Evolutionary conservation across 2,797 vertebrate species (phyloP).

Genomic region (Spea hammondii): DNA sequence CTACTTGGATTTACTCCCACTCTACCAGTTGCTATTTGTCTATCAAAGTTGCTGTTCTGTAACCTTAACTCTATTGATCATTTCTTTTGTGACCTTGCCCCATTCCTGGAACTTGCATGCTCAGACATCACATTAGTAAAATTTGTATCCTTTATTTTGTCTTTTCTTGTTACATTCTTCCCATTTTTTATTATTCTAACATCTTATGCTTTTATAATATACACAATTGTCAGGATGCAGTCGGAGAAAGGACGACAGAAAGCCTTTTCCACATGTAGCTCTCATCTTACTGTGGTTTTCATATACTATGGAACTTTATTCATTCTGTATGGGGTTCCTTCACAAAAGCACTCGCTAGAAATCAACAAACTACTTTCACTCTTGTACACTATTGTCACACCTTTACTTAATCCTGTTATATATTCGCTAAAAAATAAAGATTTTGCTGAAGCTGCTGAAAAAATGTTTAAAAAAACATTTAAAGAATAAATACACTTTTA

Average conservation of each 20-base stretch:
- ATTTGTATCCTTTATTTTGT: slow-evolving; percentile 7
- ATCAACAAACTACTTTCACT: slow-evolving; percentile 24
- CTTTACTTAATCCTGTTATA: slow-evolving; percentile 25
- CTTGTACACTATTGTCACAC: slow-evolving; percentile 22
- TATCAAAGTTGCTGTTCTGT: slow-evolving; percentile 37
- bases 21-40: slow-evolving; percentile 36
- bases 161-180: slow-evolving; percentile 33
- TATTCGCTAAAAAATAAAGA: slow-evolving; percentile 28
- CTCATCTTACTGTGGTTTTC: slow-evolving; percentile 6
- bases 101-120: slow-evolving; percentile 40
- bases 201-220: slow-evolving; percentile 48
- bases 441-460: not conserved
- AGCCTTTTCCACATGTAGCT: slow-evolving; percentile 6
- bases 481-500: too few species aligned
- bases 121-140: slow-evolving; percentile 35
- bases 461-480: not conserved
- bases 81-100: slow-evolving; percentile 51
- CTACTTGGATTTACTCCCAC: slow-evolving; percentile 23
- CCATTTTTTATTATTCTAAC: slow-evolving; percentile 41
- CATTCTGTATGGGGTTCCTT: slow-evolving; percentile 59
- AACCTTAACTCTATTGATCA: slow-evolving; percentile 23
- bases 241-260: slow-evolving; percentile 11
- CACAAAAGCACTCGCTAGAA: slow-evolving; percentile 34
- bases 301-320: slow-evolving; percentile 15
- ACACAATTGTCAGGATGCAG: slow-evolving; percentile 12